phyloP scores from a whole-genome alignment of 64 coral and sea anemone species.

The Stichodactyla helianthus region DNA sequence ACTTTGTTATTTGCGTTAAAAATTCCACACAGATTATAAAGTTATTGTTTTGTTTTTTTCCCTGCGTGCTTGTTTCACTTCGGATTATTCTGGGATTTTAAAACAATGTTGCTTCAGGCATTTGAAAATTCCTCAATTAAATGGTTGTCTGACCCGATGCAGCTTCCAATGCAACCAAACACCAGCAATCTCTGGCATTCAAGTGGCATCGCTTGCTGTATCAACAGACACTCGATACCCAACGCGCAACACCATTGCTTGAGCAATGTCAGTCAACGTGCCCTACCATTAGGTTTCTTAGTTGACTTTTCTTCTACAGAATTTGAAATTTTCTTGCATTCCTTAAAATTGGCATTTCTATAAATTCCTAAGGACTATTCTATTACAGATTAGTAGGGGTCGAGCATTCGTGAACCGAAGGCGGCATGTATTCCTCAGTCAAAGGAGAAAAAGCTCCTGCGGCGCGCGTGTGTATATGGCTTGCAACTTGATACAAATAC shows the following conservation, averaged over 20 bases:
- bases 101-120: slow-evolving; percentile 1
- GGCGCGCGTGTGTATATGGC: too few relatives aligned
- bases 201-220: not conserved
- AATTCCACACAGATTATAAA: not conserved
- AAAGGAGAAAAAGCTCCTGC: too few relatives aligned
- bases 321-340: too few relatives aligned
- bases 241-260: not conserved
- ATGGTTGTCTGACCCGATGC: not conserved
- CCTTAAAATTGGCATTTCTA: too few relatives aligned
- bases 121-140: not conserved
- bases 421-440: too few relatives aligned
- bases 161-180: not conserved
- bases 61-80: not conserved
- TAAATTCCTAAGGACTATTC: too few relatives aligned
- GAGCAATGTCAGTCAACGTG: not conserved
- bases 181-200: not conserved
- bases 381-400: too few relatives aligned
- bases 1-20: not conserved
- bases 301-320: too few relatives aligned
- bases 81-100: not conserved
- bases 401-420: too few relatives aligned
- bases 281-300: not conserved
- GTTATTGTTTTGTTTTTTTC: not conserved
- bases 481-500: too few relatives aligned
- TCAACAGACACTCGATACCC: not conserved